Base-by-base conservation (phyloP, 2,113 vertebrate genomes). In the Entosphenus tridentatus region DNA sequence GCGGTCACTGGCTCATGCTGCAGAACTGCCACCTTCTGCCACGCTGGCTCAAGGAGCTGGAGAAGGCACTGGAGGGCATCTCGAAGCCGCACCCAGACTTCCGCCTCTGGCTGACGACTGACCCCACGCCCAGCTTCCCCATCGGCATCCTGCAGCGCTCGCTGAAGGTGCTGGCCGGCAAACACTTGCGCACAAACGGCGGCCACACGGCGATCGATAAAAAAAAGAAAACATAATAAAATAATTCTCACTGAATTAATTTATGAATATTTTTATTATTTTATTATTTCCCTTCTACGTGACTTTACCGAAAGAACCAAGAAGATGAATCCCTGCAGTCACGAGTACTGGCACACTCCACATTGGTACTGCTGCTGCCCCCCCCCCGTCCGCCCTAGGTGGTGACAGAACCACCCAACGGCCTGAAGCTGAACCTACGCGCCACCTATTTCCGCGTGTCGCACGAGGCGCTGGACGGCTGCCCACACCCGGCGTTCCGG, bases 1-100 rank as follows among this genome's bases (percentile, higher is more conserved):
- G 76, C 0, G 93, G 90, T 2, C 86, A 89, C 69, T 98, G 93
- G 92, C 78, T 98, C 13, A 87, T 97, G 86, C 57, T 98, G 11
- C 92, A 97, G 80, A 95, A 97, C 76, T 98, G 93, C 71, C 93
- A 97, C 73, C 81, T 98, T 54, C 73, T 92, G 76, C 87, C 88
- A 56, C 85, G 80, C 75, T 97, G 93, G 92, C 83, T 98, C 8
- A 77, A 84, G 72, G 82, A 82, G 0, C 78, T 96, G 79, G 93
- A 97, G 77, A 97, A 96, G 73, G 77, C 85, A 1, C 75, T 96
- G 68, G 90, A 95, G 74, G 80, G 78, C 68, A 84, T 95, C 56
- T 77, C 75, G 9, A 83, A 88, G 13, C 83, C 92, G 10, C 84
- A 91, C 56, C 78, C 81, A 0, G 86, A 84, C 71, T 96, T 93